Evolutionary conservation across 2,113 vertebrate species (phyloP).

Genomic region (Lophius piscatorius): DNA sequence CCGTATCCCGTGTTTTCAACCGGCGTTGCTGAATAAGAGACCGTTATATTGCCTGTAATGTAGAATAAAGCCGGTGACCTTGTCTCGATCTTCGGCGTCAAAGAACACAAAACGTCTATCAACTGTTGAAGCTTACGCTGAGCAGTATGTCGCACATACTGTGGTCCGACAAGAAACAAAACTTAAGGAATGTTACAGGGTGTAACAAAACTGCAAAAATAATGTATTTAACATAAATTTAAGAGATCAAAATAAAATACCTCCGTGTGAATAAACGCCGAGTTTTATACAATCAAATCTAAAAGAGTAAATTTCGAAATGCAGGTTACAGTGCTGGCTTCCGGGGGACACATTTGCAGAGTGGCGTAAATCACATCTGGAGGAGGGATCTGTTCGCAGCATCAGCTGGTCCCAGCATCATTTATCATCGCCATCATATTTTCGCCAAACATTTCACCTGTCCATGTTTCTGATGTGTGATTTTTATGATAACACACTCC

Average conservation of each 20-base stretch:
- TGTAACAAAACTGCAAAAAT: neutral
- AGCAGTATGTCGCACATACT: constrained; percentile 36
- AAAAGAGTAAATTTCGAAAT: neutral
- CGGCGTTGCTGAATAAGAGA: accelerated
- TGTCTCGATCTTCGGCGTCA: neutral
- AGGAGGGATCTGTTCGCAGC: constrained; percentile 47
- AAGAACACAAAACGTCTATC: constrained; percentile 10
- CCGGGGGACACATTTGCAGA: constrained; percentile 41
- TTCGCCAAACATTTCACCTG: neutral
- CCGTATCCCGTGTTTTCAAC: neutral
- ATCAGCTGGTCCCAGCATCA: constrained; percentile 51
- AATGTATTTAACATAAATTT: too few species aligned
- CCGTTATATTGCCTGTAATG: too few species aligned
- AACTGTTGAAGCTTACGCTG: constrained; percentile 43
- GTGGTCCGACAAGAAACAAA: constrained; percentile 59
- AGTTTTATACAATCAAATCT: too few species aligned
- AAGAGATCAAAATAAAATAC: too few species aligned
- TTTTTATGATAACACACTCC: constrained; percentile 14
- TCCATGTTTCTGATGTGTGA: constrained; percentile 35
- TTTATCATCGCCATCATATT: neutral
- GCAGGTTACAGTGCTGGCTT: constrained; percentile 22
- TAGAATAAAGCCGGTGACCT: constrained; percentile 18
- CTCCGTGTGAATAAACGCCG: too few species aligned
- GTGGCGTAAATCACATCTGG: constrained; percentile 36
- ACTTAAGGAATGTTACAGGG: neutral